Evolutionary conservation across 2,888 invertebrate genomes (phyloP), one percentile per base, ranked within the genome.

Genomic region (Drosophila subquinaria): DNA sequence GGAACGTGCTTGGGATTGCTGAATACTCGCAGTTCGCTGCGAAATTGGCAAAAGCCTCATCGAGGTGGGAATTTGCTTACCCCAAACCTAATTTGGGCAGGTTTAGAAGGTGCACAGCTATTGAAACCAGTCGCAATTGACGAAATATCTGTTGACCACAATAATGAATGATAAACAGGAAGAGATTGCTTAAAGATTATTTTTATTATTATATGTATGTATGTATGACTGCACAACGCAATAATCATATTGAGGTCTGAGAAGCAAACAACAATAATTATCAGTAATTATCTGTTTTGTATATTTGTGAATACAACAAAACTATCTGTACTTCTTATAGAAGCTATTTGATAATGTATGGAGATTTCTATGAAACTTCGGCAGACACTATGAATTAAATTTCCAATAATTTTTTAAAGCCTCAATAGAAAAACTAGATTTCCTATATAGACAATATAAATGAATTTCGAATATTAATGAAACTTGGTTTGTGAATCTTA

Each of bases 1-100:
- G 47, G n/a, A 57, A 80, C 81, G 81, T 85, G 83, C 6, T 53
- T 63, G n/a, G 79, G n/a, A 45, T 74, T 38, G 17, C 43, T 65
- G 40, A 79, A 36, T 43, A 51, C 17, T n/a, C 13, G 23, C 38
- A 53, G 40, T 40, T 23, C 20, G n/a, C 36, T 40, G 40, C 36
- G 5, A 47, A 75, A 45, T 43, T 71, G 47, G 35, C 33, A 51
- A 59, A 35, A 38, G 63, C 33, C 13, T 8, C 55, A 60, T 48
- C 45, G 8, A 45, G 60, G 30, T 60, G 47, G 45, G 23, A 60
- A 53, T 43, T 45, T 53, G 48, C 47, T 45, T 60, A 67, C 13
- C 10, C 8, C 23, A 15, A 36, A 13, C 20, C 20, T 9, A 11
- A 17, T 51, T 67, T 35, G 51, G 55, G 4, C 33, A 11, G 42